Evolutionary conservation across 2,113 vertebrate genomes (phyloP), one percentile per base, ranked within the genome.

Genomic region (Pimephales promelas): DNA sequence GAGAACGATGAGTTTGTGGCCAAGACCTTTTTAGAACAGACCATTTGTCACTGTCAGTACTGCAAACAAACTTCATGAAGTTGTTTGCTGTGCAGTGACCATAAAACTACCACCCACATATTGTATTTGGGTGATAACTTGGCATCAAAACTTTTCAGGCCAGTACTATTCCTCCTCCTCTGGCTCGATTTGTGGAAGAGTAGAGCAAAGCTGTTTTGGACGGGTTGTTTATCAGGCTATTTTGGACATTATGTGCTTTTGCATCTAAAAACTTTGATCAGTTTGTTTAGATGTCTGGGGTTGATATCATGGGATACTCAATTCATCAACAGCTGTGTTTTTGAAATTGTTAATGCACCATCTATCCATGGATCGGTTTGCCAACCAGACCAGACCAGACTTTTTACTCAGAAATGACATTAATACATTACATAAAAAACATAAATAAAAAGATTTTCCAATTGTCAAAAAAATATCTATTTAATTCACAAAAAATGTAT

Each of bases 1-100:
- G 45, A n/a, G 56, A 78, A 43, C 18, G 76, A 78, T 64, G 56
- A 64, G 57, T 62, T 79, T 45, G 13, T 0, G 7, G 57, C 14
- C 57, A 26, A 62, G 40, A 47, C 76, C 40, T 11, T 31, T 62
- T 66, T 47, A 34, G 59, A 49, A 79, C 40, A 64, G 40, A 66
- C 40, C 14, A 66, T 79, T 79, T 34, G 24, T 79, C 26, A 64
- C 61, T 66, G 78, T 66, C 78, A 31, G 14, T 31, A 49, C 61
- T 79, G 59, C 59, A 79, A 79, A 79, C 59, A 66, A 66, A 49
- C 77, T 64, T 64, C 77, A 66, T 79, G 40, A 66, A 79, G 59
- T 64, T 79, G 77, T 79, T 66, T 79, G 77, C 77, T 79, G 40
- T 49, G 43, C 43, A 49, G 0, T 34, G 56, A 26, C 26, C 77